These are phyloP conservation scores for Belgica antarctica DNA, from an alignment of 2,888 invertebrate genomes.

Conservation along the genomic window DNA sequence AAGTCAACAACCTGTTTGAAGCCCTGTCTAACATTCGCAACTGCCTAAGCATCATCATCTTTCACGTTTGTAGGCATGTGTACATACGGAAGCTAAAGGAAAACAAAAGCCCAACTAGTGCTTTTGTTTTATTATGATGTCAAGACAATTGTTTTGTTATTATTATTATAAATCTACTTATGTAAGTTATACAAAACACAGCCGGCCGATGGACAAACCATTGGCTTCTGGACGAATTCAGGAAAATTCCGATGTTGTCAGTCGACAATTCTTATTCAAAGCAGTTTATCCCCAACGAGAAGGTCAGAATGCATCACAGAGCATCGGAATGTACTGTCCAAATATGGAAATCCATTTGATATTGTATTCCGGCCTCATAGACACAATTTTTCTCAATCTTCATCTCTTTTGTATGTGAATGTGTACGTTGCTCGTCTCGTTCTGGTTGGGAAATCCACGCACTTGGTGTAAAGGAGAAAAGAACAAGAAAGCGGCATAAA, in stretches of 20 bases:
- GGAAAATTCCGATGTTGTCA: no score
- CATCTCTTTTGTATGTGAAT: conserved; percentile 20
- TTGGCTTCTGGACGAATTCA: background rate
- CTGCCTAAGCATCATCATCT: no score
- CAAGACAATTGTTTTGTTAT: conserved; percentile 13
- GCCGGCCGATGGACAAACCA: background rate
- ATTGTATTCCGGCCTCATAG: conserved; percentile 6
- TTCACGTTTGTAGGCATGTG: no score
- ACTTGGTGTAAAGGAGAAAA: background rate
- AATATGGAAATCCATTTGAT: background rate
- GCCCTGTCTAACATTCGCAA: no score
- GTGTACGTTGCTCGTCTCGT: background rate
- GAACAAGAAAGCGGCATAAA: background rate
- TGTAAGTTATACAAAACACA: background rate
- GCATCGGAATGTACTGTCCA: background rate
- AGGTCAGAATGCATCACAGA: conserved; percentile 4
- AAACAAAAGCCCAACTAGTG: background rate
- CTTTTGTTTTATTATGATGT: conserved; percentile 10
- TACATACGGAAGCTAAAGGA: background rate
- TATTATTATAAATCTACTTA: conserved; percentile 30
- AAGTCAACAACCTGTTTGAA: no score
- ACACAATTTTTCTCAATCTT: conserved; percentile 30
- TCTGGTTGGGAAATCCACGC: conserved; percentile 3
- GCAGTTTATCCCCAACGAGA: background rate
- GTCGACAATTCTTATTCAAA: conserved; percentile 5